phyloP scores from a whole-genome alignment of 2,888 invertebrate genomes.

The Rhodophaea formosa region DNA sequence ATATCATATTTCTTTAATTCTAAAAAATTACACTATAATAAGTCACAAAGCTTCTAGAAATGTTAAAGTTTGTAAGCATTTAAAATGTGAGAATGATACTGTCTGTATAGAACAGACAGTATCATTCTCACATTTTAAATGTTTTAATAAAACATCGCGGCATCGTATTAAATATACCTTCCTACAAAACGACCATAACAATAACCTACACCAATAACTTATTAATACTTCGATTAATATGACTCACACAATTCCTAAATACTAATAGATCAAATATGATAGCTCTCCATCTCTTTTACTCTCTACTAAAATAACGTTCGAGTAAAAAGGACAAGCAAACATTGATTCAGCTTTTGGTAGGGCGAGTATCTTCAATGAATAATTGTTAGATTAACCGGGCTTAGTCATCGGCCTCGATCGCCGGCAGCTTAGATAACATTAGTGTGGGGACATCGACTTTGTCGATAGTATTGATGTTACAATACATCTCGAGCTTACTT shows the following conservation, averaged over 20 bases:
- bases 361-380: constrained; percentile 65
- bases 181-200: not conserved
- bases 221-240: not conserved
- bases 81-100: no score
- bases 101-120: no score
- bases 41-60: no score
- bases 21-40: no score
- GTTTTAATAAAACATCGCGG: no score
- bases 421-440: constrained; percentile 50
- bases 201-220: not conserved
- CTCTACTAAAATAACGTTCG: not conserved
- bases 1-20: no score
- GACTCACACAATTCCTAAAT: not conserved
- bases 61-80: no score
- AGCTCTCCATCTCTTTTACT: constrained; percentile 3
- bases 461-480: constrained; percentile 25
- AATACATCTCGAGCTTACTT: no score
- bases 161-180: no score
- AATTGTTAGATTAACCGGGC: constrained; percentile 76
- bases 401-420: constrained; percentile 68
- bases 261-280: not conserved
- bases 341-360: constrained; percentile 39
- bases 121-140: no score
- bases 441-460: constrained; percentile 36
- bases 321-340: constrained; percentile 33